phyloP scores from a whole-genome alignment of 2,113 vertebrate species.

The Calyptommatus sinebrachiatus region DNA sequence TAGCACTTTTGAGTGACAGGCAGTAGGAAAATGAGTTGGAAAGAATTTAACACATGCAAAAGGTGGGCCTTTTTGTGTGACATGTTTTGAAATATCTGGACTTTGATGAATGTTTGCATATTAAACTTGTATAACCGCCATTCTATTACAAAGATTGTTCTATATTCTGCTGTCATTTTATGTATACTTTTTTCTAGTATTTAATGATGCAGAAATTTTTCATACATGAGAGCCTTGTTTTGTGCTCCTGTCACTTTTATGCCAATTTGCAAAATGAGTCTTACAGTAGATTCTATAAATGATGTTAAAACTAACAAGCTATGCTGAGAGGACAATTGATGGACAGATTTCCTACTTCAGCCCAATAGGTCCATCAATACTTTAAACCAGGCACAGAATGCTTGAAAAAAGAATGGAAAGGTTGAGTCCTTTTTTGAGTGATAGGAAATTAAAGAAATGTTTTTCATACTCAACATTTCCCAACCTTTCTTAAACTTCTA shows the following conservation, averaged over 20 bases:
- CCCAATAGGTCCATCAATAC: background rate
- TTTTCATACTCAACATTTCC: background rate
- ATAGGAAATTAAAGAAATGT: background rate
- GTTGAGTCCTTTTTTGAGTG: background rate
- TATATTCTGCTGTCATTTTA: slow-evolving; percentile 9
- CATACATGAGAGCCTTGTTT: slow-evolving; percentile 10
- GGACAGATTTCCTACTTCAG: background rate
- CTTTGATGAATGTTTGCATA: background rate
- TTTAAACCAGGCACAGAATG: background rate
- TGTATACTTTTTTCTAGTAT: slow-evolving; percentile 9
- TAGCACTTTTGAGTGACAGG: background rate
- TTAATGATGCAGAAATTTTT: slow-evolving; percentile 7
- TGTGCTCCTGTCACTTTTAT: slow-evolving; percentile 17
- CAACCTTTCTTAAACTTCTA: background rate
- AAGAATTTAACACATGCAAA: background rate
- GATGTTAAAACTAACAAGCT: background rate
- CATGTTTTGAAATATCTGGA: background rate
- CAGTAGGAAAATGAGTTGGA: background rate
- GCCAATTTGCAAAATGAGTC: background rate
- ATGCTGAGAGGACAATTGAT: background rate
- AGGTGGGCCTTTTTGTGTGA: background rate
- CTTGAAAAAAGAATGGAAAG: background rate
- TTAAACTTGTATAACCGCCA: background rate
- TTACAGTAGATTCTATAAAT: slow-evolving; percentile 13
- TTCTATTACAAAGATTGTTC: background rate